Evolutionary conservation across 2,113 vertebrate species (phyloP), one percentile per base, ranked within the genome.

Genomic region (Plotosus lineatus): DNA sequence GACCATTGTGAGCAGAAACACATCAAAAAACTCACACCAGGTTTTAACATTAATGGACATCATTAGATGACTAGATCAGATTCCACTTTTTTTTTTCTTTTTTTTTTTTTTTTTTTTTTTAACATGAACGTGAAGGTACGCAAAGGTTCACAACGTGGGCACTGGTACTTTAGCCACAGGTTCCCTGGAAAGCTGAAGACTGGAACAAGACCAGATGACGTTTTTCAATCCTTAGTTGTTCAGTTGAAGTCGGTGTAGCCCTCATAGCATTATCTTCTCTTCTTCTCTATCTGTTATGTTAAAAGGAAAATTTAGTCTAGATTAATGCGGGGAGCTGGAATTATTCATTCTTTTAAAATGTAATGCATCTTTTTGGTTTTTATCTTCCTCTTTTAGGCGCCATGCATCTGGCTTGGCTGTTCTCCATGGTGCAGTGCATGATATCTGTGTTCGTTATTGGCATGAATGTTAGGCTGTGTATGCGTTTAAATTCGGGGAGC

Each of bases 351-450:
- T 19, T 46, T 69, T 69, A 31, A 31, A 72, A 50, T 50, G n/a
- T 5, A 17, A 19, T 46, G 21, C 26, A 17, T 44, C 2, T 72
- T 28, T 48, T 71, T 44, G n/a, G 11, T 68, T n/a, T 31, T 28
- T 72, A 23, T 50, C 23, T 79, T 26, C 50, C 42, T 72, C 55
- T 66, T 50, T 12, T 69, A 75, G 71, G 91, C 19, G 89, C 74
- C 72, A 93, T 92, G 90, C 87, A 88, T 48, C n/a, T 69, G 31
- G 36, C 84, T 0, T 91, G 90, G 91, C 86, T 94, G 7, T 90
- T 90, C 76, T 87, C 88, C 4, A 26, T 91, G 33, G 88, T 83
- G 66, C 88, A 94, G 85, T 90, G 90, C 77, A 50, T 86, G 26
- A 23, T 92, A 23, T 91, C 86, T 5, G 80, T 90, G 11, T 79